phyloP scores from a whole-genome alignment of 2,888 invertebrate genomes.

The Morpho achilles region DNA sequence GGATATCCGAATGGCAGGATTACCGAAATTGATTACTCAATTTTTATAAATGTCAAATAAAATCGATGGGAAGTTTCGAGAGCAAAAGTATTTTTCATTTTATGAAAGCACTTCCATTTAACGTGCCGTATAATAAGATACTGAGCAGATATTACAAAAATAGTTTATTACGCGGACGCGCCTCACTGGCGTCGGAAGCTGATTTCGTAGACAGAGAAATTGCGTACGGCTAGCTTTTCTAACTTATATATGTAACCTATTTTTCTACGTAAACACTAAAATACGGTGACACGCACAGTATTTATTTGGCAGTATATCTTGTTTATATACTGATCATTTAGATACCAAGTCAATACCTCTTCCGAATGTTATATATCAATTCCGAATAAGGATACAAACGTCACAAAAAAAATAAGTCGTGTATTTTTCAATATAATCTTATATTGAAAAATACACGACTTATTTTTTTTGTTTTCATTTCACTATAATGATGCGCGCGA shows the following conservation, averaged over 20 bases:
- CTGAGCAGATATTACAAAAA: slow-evolving; percentile 47
- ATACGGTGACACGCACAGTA: slow-evolving; percentile 4
- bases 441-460: no score
- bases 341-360: neutral
- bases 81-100: slow-evolving; percentile 21
- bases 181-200: slow-evolving; percentile 48
- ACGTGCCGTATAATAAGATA: slow-evolving; percentile 48
- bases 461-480: no score
- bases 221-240: slow-evolving; percentile 28
- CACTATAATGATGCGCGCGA: no score
- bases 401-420: no score
- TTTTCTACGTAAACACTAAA: slow-evolving; percentile 17
- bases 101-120: slow-evolving; percentile 34
- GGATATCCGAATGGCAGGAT: neutral
- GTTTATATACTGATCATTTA: slow-evolving; percentile 3
- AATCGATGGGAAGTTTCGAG: slow-evolving; percentile 12
- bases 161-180: slow-evolving; percentile 54
- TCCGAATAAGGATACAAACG: no score
- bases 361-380: neutral
- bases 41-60: slow-evolving; percentile 4
- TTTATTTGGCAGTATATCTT: slow-evolving; percentile 5
- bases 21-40: slow-evolving; percentile 2
- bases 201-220: slow-evolving; percentile 38
- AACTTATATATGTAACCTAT: slow-evolving; percentile 19
- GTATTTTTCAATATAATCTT: no score